Conservation (phyloP, 2,797 vertebrate genomes). For the Sebastes hubbsi region DNA sequence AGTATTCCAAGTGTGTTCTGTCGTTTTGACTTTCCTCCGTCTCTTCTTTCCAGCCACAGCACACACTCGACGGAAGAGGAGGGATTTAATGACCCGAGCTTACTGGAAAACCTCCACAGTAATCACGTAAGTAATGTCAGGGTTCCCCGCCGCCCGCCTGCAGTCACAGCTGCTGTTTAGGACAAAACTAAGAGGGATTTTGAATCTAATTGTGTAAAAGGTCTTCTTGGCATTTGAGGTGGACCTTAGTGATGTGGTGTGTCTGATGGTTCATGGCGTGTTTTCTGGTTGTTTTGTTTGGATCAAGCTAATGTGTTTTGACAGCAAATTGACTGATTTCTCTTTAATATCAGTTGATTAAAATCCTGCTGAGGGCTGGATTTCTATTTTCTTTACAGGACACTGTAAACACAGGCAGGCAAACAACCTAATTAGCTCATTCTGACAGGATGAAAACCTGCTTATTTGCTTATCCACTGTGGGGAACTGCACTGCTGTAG, state of each 20-base stretch:
- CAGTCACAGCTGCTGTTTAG: conserved; percentile 18
- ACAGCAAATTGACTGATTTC: neutral
- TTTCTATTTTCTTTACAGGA: conserved; percentile 12
- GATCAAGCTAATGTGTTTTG: neutral
- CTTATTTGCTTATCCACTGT: conserved; percentile 3
- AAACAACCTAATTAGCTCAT: conserved; percentile 22
- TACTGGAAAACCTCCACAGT: conserved; percentile 97
- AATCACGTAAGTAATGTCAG: conserved; percentile 92
- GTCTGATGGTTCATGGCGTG: neutral
- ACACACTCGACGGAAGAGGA: conserved; percentile 89
- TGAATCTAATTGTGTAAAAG: conserved; percentile 30
- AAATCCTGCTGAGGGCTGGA: conserved; percentile 13
- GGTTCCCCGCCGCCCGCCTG: conserved; percentile 27
- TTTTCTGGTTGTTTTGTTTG: neutral
- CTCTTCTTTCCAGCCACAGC: conserved; percentile 85
- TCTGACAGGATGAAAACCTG: conserved; percentile 1
- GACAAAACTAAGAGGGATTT: conserved; percentile 36
- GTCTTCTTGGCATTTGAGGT: conserved; percentile 1
- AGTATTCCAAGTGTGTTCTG: neutral
- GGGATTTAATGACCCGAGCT: conserved; percentile 90
- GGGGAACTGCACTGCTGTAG: neutral
- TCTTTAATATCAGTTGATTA: conserved; percentile 16
- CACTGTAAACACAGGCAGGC: conserved; percentile 11
- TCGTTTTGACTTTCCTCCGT: conserved; percentile 45
- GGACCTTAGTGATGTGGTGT: neutral